Evolutionary conservation across 2,797 vertebrate genomes (phyloP).

Genomic region (Antrozous pallidus): DNA sequence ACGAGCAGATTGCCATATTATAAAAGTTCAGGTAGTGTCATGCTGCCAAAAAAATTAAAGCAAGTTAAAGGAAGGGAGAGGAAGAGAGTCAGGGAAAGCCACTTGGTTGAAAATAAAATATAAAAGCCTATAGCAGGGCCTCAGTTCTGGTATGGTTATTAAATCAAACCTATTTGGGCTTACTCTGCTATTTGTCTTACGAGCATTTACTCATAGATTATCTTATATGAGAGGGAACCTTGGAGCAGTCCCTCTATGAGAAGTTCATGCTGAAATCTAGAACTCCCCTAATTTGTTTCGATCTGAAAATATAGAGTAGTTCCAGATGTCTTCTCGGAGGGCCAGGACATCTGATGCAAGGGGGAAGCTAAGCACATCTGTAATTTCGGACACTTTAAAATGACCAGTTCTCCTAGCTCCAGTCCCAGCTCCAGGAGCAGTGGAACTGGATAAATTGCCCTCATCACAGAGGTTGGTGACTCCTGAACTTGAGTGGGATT

Average conservation of each 20-base stretch:
- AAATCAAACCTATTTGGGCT: neutral
- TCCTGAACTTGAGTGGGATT: neutral
- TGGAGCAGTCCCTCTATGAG: neutral
- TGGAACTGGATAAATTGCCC: neutral
- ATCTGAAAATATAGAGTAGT: neutral
- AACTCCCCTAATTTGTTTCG: neutral
- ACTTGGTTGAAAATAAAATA: neutral
- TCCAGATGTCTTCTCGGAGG: neutral
- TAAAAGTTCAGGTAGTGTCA: neutral
- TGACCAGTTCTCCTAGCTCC: neutral
- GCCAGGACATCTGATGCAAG: neutral
- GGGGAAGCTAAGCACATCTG: neutral
- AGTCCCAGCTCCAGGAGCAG: neutral
- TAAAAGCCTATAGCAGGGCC: neutral
- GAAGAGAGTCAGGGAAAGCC: neutral
- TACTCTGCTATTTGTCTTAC: neutral
- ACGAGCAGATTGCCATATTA: neutral
- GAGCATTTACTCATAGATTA: neutral
- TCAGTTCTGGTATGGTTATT: neutral
- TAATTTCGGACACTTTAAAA: neutral
- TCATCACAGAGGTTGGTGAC: neutral
- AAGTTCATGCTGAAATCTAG: neutral
- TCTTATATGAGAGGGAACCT: neutral
- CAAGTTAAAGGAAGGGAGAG: neutral
- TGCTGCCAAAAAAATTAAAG: neutral